Percentiles rank a stretch among this genome's conserved stretches.
Evolutionary conservation across 53 echinoderm and acorn worm genomes (phyloP).

Genomic region (Paelopatides confundens): DNA sequence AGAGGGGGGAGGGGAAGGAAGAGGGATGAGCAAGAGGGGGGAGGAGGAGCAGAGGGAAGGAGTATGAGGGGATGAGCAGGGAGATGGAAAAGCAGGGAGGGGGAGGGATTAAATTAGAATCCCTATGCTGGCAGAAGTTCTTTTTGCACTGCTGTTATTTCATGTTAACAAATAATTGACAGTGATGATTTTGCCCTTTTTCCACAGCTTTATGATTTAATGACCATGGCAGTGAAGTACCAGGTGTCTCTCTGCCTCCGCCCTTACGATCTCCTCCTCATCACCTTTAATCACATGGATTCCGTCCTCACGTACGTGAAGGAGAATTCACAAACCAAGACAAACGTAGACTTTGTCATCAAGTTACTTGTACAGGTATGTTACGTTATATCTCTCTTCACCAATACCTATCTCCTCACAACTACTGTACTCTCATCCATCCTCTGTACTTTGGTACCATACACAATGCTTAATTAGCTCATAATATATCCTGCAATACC

Average conservation of each 20-base stretch:
- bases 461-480: not conserved
- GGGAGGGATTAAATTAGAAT: no score
- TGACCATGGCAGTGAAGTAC: conserved; percentile 99
- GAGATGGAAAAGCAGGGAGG: no score
- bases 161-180: no score
- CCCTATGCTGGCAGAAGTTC: no score
- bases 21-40: no score
- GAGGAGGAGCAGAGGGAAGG: no score
- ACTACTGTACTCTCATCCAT: not conserved
- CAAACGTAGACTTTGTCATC: conserved; percentile 85
- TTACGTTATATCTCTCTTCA: not conserved
- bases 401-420: not conserved
- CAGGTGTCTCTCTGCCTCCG: conserved; percentile 93
- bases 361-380: conserved; percentile 83
- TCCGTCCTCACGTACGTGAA: conserved; percentile 82
- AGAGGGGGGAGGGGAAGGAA: no score
- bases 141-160: no score
- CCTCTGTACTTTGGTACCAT: not conserved
- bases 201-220: conserved; percentile 91
- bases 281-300: conserved; percentile 98
- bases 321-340: conserved; percentile 73
- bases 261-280: conserved; percentile 88
- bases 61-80: no score
- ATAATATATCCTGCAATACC: not conserved
- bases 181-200: no score